Base-by-base conservation (phyloP, 2,113 vertebrate species). In the Neofelis nebulosa region DNA sequence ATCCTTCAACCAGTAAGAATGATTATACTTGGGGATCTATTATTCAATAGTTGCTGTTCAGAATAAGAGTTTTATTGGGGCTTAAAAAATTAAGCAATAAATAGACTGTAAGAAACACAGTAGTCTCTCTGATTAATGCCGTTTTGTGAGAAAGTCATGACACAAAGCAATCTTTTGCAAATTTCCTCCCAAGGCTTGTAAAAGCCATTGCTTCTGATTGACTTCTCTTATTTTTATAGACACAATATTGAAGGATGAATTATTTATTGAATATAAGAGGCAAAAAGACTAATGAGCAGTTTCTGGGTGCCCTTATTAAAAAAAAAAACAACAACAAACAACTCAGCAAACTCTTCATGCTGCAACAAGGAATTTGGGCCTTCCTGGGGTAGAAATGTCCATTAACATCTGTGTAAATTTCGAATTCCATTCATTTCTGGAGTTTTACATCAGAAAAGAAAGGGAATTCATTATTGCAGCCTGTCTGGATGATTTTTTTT, bases 51-150 rank as follows among this genome's bases (percentile, higher is more conserved):
- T 81, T 96, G 98, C 80, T 96, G 66, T 97, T 99, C 97, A 97
- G 84, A 98, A 98, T 97, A 97, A 97, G 97, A 95, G 38, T 97
- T 97, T 97, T 97, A 97, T 97, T 97, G 84, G 29, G 38, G 29
- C 9, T 94, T 90, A 88, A 98, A 95, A 96, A 97, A 97, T 94
- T 97, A 97, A 98, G 80, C 79, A 97, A 98, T 97, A 98, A 98
- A 97, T 91, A 98, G 29, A 27, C 96, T 98, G 66, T 97, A 97
- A 97, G 94, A 93, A 98, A 94, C 7, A 38, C 41, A 76, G 63
- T 31, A 92, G 10, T 27, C 96, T 85, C 16, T 98, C 94, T 96
- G 81, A 97, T 98, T 96, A 96, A 85, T 81, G 48, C 88, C 68
- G 21, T 1, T 27, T 84, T 84, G 16, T 86, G 71, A 80, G 63